Evolutionary conservation across 2,113 vertebrate species (phyloP), one percentile per base, ranked within the genome.

Genomic region (Chloropsis hardwickii): DNA sequence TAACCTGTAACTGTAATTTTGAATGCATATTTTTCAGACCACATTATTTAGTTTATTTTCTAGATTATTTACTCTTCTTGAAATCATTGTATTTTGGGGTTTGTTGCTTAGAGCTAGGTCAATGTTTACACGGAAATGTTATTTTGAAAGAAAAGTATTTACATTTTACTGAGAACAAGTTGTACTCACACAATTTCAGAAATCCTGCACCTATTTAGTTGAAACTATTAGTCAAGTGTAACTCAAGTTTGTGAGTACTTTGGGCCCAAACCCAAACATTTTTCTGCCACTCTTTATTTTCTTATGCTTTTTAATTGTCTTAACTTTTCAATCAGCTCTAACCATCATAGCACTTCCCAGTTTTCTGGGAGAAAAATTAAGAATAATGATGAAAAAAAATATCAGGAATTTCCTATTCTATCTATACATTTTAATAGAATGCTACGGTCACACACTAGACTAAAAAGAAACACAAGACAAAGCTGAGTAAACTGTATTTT

Each of bases 111-210:
- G 61, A 89, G 35, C 39, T 58, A 62, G 14, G 47, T 79, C 14
- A 90, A 5, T 15, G 33, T 92, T 92, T 93, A 92, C 9, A 65
- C 0, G 0, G 28, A 88, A 88, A 76, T 73, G 53, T 61, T 93
- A 65, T 25, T 94, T 64, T 76, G 54, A 86, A 94, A 80, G 10
- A 79, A 88, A 84, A 73, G 51, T 60, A 79, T 90, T 97, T 96
- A 77, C 27, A 86, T 72, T 92, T 88, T 56, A 64, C 47, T 24
- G 28, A 71, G 78, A 93, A 74, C 4, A 4, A 40, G 8, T 23
- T 78, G 20, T 65, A 51, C 10, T 29, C 4, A 11, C 18, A 40
- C 14, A n/a, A 60, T 90, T 94, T 76, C 37, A 94, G 61, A 93
- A 90, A 57, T 33, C 18, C n/a, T 72, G 14, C 22, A 65, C 90